Base-by-base conservation (phyloP, 2,888 invertebrate species). In the Schizotus pectinicornis region DNA sequence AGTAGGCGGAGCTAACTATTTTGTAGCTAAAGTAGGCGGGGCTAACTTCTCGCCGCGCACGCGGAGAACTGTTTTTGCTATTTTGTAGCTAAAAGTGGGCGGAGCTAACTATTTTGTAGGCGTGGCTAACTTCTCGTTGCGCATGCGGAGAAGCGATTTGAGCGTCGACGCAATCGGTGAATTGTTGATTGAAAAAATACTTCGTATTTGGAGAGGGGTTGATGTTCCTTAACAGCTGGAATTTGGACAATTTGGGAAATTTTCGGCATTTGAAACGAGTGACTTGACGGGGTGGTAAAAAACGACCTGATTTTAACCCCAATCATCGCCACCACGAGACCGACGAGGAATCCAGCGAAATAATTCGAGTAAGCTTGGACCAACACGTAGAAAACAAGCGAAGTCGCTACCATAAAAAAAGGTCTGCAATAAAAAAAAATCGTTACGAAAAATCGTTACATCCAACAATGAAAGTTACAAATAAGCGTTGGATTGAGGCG, bases 151-250 rank as follows among this genome's bases (percentile, higher is more conserved):
- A n/a, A n/a, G n/a, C n/a, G n/a, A n/a, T n/a, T n/a, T n/a, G n/a
- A n/a, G n/a, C n/a, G n/a, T n/a, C n/a, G n/a, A n/a, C n/a, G n/a
- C n/a, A n/a, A n/a, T n/a, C n/a, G n/a, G n/a, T n/a, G n/a, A n/a
- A n/a, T n/a, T n/a, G n/a, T n/a, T 32, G 12, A 12, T 13, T 14
- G 7, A 30, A 11, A 36, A 11, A 33, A 31, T 41, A 85, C 86
- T 81, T 86, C 85, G 73, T 81, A 83, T 75, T 86, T 86, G 54
- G 83, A 82, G 60, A 86, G 64, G 2, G 85, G 85, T 62, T 78
- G 83, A 68, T 87, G 84, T 69, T 88, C 88, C 67, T 86, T 85
- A 9, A 84, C 84, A 1, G 86, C 84, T 0, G 86, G 86, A 71
- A 88, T 84, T 62, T 86, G 85, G 54, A 87, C 79, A 39, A 86